Base-by-base conservation (phyloP, 2,888 invertebrate species). In the Myopa tessellatipennis region DNA sequence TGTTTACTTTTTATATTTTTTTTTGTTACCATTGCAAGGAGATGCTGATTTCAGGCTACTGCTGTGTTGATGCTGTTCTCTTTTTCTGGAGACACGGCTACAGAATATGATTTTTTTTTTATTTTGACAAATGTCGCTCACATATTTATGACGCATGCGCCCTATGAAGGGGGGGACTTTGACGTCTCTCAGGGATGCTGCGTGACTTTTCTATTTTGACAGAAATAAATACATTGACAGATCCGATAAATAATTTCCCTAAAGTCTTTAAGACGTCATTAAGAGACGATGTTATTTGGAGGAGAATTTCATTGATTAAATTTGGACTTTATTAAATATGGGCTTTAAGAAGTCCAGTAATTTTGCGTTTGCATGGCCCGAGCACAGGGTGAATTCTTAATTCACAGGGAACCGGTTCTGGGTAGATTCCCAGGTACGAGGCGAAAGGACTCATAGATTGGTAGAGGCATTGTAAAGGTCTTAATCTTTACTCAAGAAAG, bases 81-180 rank as follows among this genome's bases (percentile, higher is more conserved):
- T 38, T 8, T 55, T 36, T 50, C 45, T 26, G 26, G 26, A 26
- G 26, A 26, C 14, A 18, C 16, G n/a, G 45, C 40, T 18, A 26
- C 26, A n/a, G 36, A 74, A 36, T n/a, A 63, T 40, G 18, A 45
- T 65, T 67, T 68, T 6, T n/a, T 4, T 38, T 10, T 55, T 14
- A 6, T 34, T 70, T 40, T 75, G 68, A 75, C 74, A 75, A 58
- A 67, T 75, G 74, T 26, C 26, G 26, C 55, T 50, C 26, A 26
- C 63, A 50, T 7, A 63, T 74, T 65, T 52, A 12, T 52, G 74
- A n/a, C 74, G 74, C 74, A 74, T 74, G 74, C 63, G 74, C 74
- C 34, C n/a, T 52, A 36, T 45, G 45, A 45, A 45, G 45, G 7
- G 36, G 8, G 58, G 0, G 16, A 1, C 4, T 71, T n/a, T 63